These are phyloP conservation scores for Istiophorus platypterus DNA, from an alignment of 2,113 vertebrate genomes.

Conservation along the genomic window DNA sequence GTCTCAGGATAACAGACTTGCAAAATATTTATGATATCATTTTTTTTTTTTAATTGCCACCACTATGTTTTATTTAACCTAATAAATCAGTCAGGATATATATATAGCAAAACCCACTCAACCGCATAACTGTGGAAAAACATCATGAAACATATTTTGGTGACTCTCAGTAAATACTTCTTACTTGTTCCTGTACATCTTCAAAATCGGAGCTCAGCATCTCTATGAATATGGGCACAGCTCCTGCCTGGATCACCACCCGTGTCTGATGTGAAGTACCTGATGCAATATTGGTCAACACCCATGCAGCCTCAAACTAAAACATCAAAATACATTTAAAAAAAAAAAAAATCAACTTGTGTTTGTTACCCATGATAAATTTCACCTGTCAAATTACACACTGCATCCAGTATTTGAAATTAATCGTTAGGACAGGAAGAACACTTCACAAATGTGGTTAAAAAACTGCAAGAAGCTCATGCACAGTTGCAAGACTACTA, in stretches of 20 bases:
- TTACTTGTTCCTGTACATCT: slow-evolving; percentile 98
- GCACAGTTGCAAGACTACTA: neutral
- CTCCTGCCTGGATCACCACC: slow-evolving; percentile 97
- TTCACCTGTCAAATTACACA: neutral
- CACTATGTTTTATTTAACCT: neutral
- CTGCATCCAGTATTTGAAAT: neutral
- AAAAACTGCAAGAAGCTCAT: neutral
- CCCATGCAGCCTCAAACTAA: slow-evolving; percentile 98
- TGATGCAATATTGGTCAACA: slow-evolving; percentile 98
- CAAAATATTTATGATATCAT: neutral
- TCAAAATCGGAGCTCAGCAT: slow-evolving; percentile 97
- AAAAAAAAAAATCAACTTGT: too few species aligned
- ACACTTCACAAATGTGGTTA: neutral
- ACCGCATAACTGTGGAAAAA: neutral
- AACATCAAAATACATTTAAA: slow-evolving; percentile 29
- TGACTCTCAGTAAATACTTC: neutral
- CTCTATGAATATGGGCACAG: slow-evolving; percentile 98
- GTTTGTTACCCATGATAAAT: neutral
- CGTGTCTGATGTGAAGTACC: slow-evolving; percentile 97
- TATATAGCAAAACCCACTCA: neutral
- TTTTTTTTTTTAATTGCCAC: neutral
- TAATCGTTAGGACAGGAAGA: neutral
- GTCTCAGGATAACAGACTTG: neutral
- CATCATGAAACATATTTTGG: neutral
- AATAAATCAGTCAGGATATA: neutral